Evolutionary conservation across 2,113 vertebrate genomes (phyloP).

Genomic region (Mesocricetus auratus): DNA sequence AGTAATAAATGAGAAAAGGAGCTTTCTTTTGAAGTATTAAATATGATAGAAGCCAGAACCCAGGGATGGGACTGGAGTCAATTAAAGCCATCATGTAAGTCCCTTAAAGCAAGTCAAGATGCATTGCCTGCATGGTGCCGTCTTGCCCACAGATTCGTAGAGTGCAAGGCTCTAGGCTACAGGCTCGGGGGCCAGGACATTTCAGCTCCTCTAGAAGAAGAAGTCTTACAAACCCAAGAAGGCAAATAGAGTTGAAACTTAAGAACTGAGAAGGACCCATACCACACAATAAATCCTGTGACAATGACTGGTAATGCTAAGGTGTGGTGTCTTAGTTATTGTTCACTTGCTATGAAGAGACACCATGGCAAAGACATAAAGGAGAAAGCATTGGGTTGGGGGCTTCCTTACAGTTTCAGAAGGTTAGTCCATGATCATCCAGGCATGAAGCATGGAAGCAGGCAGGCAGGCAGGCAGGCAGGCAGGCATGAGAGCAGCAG

Average conservation of each 20-base stretch:
- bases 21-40: not conserved
- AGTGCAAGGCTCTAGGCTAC: not conserved
- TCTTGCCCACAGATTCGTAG: too few species aligned
- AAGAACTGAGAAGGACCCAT: not conserved
- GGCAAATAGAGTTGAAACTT: not conserved
- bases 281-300: not conserved
- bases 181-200: not conserved
- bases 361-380: not conserved
- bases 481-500: not conserved
- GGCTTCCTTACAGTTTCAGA: not conserved
- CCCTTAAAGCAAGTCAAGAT: not conserved
- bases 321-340: not conserved
- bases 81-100: not conserved
- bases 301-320: not conserved
- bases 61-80: not conserved
- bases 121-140: too few species aligned
- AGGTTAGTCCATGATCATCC: not conserved
- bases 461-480: not conserved
- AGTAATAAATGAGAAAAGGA: not conserved
- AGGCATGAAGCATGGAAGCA: not conserved
- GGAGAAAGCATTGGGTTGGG: not conserved
- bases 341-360: not conserved
- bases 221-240: not conserved
- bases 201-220: not conserved
- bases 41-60: not conserved